Evolutionary conservation across 2,888 invertebrate species (phyloP).

Genomic region (Temnothorax rugatulus): DNA sequence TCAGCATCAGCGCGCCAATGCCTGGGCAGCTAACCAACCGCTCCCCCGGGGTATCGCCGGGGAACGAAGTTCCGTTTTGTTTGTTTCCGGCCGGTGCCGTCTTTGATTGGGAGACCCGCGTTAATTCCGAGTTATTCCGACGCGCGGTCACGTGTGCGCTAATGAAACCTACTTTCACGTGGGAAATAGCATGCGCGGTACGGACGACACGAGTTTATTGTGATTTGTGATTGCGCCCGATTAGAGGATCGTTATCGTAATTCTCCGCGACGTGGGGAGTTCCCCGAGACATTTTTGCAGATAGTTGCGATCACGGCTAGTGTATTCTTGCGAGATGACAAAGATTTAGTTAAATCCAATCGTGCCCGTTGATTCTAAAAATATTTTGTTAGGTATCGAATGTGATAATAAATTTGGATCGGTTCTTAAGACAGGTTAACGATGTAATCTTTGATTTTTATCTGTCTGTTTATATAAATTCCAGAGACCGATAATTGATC

Average conservation of each 20-base stretch:
- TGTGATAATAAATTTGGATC: neutral
- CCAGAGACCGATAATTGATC: slow-evolving; percentile 61
- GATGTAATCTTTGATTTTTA: slow-evolving; percentile 54
- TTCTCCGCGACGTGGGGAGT: neutral
- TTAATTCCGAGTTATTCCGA: slow-evolving; percentile 82
- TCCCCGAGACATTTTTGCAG: slow-evolving; percentile 17
- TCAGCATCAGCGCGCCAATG: slow-evolving; percentile 72
- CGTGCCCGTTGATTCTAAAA: neutral
- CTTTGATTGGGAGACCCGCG: slow-evolving; percentile 82
- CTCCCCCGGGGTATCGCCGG: slow-evolving; percentile 65
- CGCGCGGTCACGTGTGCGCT: slow-evolving; percentile 79
- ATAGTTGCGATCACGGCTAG: neutral
- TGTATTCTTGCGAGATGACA: neutral
- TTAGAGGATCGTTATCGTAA: slow-evolving; percentile 39
- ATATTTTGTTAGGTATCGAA: neutral
- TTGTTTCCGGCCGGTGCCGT: slow-evolving; percentile 73
- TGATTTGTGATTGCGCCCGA: slow-evolving; percentile 52
- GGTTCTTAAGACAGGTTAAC: neutral
- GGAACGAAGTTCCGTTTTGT: slow-evolving; percentile 75
- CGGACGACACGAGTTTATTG: slow-evolving; percentile 31
- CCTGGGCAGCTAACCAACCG: slow-evolving; percentile 67
- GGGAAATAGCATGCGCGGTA: slow-evolving; percentile 36
- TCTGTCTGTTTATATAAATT: slow-evolving; percentile 63
- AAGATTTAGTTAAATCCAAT: neutral
- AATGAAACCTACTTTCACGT: slow-evolving; percentile 74